Evolutionary conservation across 2,113 vertebrate genomes (phyloP).

Genomic region (Benthochromis sp.): DNA sequence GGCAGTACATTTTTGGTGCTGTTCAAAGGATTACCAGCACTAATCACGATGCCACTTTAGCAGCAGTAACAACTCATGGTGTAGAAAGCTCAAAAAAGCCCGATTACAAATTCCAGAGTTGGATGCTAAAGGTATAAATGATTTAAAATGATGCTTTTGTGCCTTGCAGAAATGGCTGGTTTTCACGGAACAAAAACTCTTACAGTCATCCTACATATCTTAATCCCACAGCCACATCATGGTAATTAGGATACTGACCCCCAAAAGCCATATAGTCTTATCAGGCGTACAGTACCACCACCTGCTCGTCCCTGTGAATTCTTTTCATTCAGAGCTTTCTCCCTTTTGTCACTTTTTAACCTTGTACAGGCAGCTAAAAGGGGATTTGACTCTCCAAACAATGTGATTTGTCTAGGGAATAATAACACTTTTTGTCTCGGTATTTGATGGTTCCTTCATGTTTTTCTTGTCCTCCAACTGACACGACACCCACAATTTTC

Average conservation of each 20-base stretch:
- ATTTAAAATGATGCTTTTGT: constrained; percentile 5
- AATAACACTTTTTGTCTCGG: neutral
- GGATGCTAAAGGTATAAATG: neutral
- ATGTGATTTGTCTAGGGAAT: neutral
- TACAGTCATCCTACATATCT: constrained; percentile 32
- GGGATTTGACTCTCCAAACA: neutral
- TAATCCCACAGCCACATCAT: constrained; percentile 52
- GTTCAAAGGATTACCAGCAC: neutral
- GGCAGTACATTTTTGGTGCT: neutral
- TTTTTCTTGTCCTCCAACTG: neutral
- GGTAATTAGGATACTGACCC: constrained; percentile 64
- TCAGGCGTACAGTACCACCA: constrained; percentile 49
- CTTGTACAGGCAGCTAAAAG: constrained; percentile 9
- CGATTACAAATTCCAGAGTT: neutral
- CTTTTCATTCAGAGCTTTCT: constrained; percentile 25
- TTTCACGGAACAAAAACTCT: constrained; percentile 14
- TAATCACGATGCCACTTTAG: neutral
- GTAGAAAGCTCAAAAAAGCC: neutral
- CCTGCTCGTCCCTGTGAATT: constrained; percentile 59
- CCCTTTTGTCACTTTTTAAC: constrained; percentile 1
- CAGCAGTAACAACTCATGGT: neutral
- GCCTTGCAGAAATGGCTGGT: constrained; percentile 8
- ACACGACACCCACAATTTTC: constrained; percentile 23
- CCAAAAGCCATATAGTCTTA: constrained; percentile 58
- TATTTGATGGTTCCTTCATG: neutral